phyloP scores from a whole-genome alignment of 2,888 invertebrate genomes.

The Cheilosia pagana region DNA sequence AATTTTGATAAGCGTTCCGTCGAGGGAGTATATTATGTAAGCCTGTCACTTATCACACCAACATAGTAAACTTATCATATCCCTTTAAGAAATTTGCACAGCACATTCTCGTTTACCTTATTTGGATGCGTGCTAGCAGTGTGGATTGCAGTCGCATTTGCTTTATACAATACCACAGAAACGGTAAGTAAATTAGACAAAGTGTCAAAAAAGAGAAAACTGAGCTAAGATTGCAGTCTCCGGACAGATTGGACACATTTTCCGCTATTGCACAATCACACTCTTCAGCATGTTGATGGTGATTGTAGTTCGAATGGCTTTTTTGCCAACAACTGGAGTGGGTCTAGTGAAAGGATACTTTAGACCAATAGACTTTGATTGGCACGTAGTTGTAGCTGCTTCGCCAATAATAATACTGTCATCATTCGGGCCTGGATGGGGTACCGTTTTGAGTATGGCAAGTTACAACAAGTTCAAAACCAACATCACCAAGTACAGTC shows the following conservation, averaged over 20 bases:
- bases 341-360: not conserved
- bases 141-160: constrained; percentile 30
- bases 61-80: not conserved
- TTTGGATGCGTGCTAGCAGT: constrained; percentile 27
- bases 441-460: constrained; percentile 59
- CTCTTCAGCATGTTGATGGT: constrained; percentile 70
- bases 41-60: not conserved
- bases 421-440: constrained; percentile 67
- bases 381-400: constrained; percentile 22
- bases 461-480: constrained; percentile 86
- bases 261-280: constrained; percentile 76
- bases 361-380: not conserved
- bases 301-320: constrained; percentile 40
- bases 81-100: constrained; percentile 19
- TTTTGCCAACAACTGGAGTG: constrained; percentile 20
- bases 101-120: constrained; percentile 35
- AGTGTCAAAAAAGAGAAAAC: too few species aligned
- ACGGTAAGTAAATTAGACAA: constrained; percentile 1
- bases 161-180: constrained; percentile 11
- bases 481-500: constrained; percentile 85
- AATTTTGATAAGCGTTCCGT: constrained; percentile 3
- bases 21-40: constrained; percentile 54
- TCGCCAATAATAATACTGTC: constrained; percentile 21
- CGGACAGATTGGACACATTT: constrained; percentile 79
- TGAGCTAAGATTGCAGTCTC: not conserved